These are phyloP conservation scores for Chlorodrepanis virens DNA, from an alignment of 2,113 vertebrate genomes.

Conservation along the genomic window DNA sequence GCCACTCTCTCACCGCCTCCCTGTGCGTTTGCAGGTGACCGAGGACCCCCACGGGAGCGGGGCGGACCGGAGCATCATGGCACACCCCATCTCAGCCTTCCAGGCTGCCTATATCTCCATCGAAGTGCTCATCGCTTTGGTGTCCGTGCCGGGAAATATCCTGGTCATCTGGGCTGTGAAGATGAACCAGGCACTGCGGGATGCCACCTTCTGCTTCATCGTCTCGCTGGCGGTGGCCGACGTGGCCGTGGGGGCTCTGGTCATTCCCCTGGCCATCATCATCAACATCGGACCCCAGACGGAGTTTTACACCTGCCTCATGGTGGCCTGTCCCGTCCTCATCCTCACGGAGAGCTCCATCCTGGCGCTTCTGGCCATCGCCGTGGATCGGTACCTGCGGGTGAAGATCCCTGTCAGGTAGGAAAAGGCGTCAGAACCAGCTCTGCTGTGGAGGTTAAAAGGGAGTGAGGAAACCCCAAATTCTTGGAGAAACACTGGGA, in stretches of 20 bases:
- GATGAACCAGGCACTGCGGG: slow-evolving; percentile 88
- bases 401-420: slow-evolving; percentile 97
- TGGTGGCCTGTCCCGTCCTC: slow-evolving; percentile 89
- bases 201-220: slow-evolving; percentile 96
- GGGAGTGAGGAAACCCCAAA: background rate
- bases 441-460: background rate
- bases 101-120: slow-evolving; percentile 88
- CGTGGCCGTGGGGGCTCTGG: slow-evolving; percentile 92
- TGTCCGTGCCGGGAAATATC: slow-evolving; percentile 92
- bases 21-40: background rate
- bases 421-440: background rate
- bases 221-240: slow-evolving; percentile 93
- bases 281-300: slow-evolving; percentile 87
- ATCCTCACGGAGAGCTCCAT: slow-evolving; percentile 98
- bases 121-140: slow-evolving; percentile 90
- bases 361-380: slow-evolving; percentile 93
- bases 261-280: slow-evolving; percentile 92
- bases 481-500: background rate
- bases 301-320: slow-evolving; percentile 90
- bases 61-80: slow-evolving; percentile 69
- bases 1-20: background rate
- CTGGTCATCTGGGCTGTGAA: slow-evolving; percentile 98
- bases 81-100: slow-evolving; percentile 70
- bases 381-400: slow-evolving; percentile 93
- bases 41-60: background rate